Base-by-base conservation (phyloP, 30 jellyfish, hydroid and myxozoan species). In the Hydra vulgaris region DNA sequence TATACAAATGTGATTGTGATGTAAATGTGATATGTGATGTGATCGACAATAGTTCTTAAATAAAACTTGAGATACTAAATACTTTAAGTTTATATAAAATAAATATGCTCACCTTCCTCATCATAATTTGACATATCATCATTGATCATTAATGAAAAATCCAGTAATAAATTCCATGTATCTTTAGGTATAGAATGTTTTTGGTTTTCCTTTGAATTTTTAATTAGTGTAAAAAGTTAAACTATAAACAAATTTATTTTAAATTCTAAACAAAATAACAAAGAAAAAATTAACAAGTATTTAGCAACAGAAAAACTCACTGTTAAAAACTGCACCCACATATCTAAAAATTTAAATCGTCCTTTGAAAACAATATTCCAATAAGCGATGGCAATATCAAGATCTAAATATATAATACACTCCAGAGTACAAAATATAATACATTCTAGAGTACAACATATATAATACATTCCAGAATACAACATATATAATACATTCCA, bases 161-260 rank as follows among this genome's bases (percentile, higher is more conserved):
- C 97, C 66, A 91, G 72, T 77, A 91, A 81, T 27, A 91, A 89
- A 71, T 91, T 91, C 97, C 97, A 91, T 53, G 97, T 91, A 72
- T 91, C 97, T 80, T 85, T 86, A 17, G 97, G 97, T 23, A 91
- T 91, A 23, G 97, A 91, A 85, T 91, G 97, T 80, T 91, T 91
- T 76, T 91, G 96, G 76, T 91, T 91, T 81, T 91, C 97, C 97
- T 91, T 55, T 40, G 5, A 40, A 40, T 3, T 40, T 40, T 40
- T 3, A 5, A 40, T 40, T 40, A n/a, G n/a, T n/a, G n/a, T n/a
- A n/a, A n/a, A n/a, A n/a, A n/a, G n/a, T n/a, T n/a, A n/a, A n/a
- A n/a, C n/a, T n/a, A n/a, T n/a, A n/a, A n/a, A n/a, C n/a, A n/a
- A n/a, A n/a, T n/a, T n/a, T n/a, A n/a, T n/a, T n/a, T n/a, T n/a